Percentiles rank a stretch among this genome's conserved stretches.
These are phyloP conservation scores for Selene dorsalis DNA, from an alignment of 2,797 vertebrate species.

Conservation along the genomic window DNA sequence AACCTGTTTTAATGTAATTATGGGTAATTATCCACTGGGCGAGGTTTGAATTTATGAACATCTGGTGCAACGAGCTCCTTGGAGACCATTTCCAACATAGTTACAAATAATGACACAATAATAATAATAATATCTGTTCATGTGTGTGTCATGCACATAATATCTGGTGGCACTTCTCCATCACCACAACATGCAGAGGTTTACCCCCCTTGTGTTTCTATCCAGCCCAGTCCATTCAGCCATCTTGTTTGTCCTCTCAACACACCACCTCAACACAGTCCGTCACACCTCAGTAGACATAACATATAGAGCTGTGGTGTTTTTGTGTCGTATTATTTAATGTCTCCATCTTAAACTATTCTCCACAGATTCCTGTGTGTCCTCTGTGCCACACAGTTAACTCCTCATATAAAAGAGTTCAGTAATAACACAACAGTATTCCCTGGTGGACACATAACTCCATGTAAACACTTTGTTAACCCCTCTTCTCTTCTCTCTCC, in stretches of 20 bases:
- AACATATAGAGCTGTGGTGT: slow-evolving; percentile 53
- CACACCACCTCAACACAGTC: slow-evolving; percentile 56
- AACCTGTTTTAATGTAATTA: not conserved
- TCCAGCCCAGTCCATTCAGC: slow-evolving; percentile 54
- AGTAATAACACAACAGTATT: slow-evolving; percentile 81
- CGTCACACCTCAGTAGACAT: slow-evolving; percentile 56
- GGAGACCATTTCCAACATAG: slow-evolving; percentile 27
- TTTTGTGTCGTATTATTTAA: slow-evolving; percentile 54
- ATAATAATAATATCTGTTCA: slow-evolving; percentile 34
- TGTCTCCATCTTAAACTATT: slow-evolving; percentile 59
- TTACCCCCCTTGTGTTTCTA: slow-evolving; percentile 53
- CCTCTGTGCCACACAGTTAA: slow-evolving; percentile 73
- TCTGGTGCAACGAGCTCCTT: slow-evolving; percentile 48
- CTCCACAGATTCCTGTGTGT: slow-evolving; percentile 58
- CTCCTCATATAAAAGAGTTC: slow-evolving; percentile 85
- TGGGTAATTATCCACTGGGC: not conserved
- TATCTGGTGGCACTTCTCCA: slow-evolving; percentile 61
- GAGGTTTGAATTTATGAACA: slow-evolving; percentile 42
- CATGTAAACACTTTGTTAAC: slow-evolving; percentile 86
- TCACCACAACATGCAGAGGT: slow-evolving; percentile 45
- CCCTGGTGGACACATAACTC: slow-evolving; percentile 84
- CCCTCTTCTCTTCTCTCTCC: slow-evolving; percentile 92
- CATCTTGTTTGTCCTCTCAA: slow-evolving; percentile 72
- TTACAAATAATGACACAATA: slow-evolving; percentile 40
- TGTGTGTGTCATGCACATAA: slow-evolving; percentile 70